phyloP scores from a whole-genome alignment of 2,888 invertebrate genomes.

The Lasioglossum morio region DNA sequence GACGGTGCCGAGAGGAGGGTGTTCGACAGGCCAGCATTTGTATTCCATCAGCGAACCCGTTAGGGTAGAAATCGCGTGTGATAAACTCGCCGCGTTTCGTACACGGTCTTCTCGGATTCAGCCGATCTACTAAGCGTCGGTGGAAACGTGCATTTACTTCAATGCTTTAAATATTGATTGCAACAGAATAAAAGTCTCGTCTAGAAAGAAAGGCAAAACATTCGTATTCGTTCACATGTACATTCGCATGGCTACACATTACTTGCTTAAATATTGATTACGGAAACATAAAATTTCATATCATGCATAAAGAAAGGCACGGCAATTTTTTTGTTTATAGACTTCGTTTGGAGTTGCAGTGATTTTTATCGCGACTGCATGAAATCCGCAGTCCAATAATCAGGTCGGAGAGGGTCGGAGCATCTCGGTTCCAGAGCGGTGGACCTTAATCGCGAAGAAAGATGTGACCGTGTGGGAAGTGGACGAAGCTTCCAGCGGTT shows the following conservation, averaged over 20 bases:
- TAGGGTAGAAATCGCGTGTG: neutral
- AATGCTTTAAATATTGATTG: too few species aligned
- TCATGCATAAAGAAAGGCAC: too few species aligned
- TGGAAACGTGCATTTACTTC: neutral
- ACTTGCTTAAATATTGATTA: too few species aligned
- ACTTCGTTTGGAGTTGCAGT: too few species aligned
- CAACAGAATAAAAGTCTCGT: too few species aligned
- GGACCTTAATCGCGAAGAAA: neutral
- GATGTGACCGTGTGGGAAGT: neutral
- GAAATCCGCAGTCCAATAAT: neutral
- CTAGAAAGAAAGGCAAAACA: too few species aligned
- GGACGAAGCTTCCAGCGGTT: constrained; percentile 13
- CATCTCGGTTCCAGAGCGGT: neutral
- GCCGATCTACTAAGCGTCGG: neutral
- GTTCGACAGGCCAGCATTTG: constrained; percentile 9
- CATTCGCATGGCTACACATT: too few species aligned
- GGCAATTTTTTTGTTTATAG: too few species aligned
- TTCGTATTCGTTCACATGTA: too few species aligned
- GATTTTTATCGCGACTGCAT: too few species aligned
- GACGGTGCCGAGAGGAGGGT: constrained; percentile 16
- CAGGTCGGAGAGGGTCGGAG: neutral
- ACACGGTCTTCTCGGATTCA: neutral
- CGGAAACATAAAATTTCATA: too few species aligned
- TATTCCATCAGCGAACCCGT: neutral
- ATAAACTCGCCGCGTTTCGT: neutral